Evolutionary conservation across 2,797 vertebrate species (phyloP), one percentile per base, ranked within the genome.

Genomic region (Acipenser ruthenus): DNA sequence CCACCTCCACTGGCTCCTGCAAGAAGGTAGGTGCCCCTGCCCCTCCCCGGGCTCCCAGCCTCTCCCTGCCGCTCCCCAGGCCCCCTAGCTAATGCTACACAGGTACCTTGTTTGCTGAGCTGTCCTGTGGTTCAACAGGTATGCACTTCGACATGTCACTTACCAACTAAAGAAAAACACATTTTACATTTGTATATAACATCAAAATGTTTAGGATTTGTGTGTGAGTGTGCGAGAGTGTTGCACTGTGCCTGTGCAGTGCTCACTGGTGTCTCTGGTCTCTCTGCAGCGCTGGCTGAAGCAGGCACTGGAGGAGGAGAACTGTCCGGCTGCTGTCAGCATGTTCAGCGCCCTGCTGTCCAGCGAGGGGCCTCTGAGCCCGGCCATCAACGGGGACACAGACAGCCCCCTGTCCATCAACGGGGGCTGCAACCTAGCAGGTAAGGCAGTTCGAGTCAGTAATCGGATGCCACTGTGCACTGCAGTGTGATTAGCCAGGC

Each of bases 281-380:
- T 47, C 77, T 69, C 70, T 70, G 67, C 82, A 99, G 96, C 93
- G 96, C 66, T 99, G 97, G 96, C 82, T 99, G 74, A 98, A 95
- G 82, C 96, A 99, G 84, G 96, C 97, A 74, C 82, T 99, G 53
- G 95, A 99, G 79, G 97, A 99, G 80, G 96, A 99, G 80, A 92
- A 92, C 63, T 92, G 91, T 68, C 88, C 91, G 37, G 93, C 86
- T 61, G 94, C 93, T 6, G 83, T 81, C 47, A 78, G 87, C n/a
- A 75, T 80, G 4, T 80, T 81, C 0, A 79, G 82, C 69, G 74
- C 88, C 49, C 60, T 84, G 52, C 81, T 89, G 78, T 76, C 85
- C 12, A 71, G 67, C 1, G 96, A 99, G 73, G 86, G 93, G 71
- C 93, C 90, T 6, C 91, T 93, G 74, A 99, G 95, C 78, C 96